Evolutionary conservation across 2,888 invertebrate species (phyloP).

Genomic region (Sphinx pinastri): DNA sequence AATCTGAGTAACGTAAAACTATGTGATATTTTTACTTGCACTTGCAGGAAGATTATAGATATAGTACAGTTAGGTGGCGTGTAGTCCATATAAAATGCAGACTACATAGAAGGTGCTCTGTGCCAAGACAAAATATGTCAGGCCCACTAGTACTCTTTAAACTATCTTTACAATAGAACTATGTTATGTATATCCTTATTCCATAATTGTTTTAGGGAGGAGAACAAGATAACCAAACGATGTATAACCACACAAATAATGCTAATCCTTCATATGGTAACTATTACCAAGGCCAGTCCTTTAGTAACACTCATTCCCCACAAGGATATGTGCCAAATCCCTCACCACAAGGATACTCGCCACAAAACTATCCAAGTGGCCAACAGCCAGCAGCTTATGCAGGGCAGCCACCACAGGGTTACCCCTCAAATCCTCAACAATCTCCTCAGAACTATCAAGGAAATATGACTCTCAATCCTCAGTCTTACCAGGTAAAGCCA

Average conservation of each 20-base stretch:
- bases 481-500: conserved; percentile 78
- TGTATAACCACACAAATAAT: conserved; percentile 76
- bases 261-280: conserved; percentile 73
- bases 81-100: no score
- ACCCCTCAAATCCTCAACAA: conserved; percentile 73
- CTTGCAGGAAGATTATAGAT: no score
- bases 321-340: conserved; percentile 71
- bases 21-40: no score
- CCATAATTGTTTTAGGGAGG: conserved; percentile 62
- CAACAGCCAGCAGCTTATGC: conserved; percentile 65
- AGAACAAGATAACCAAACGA: conserved; percentile 74
- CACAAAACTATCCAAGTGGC: conserved; percentile 67
- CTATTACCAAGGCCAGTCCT: conserved; percentile 77
- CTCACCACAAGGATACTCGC: conserved; percentile 73
- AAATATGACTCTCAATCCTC: conserved; percentile 75
- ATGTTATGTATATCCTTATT: no score
- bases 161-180: no score
- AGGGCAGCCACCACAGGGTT: conserved; percentile 68
- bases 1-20: no score
- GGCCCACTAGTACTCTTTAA: no score
- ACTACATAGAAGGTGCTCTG: no score
- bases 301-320: conserved; percentile 78
- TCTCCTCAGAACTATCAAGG: conserved; percentile 74
- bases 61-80: no score
- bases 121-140: no score